These are phyloP conservation scores for Thera britannica DNA, from an alignment of 2,888 invertebrate species.

Conservation along the genomic window DNA sequence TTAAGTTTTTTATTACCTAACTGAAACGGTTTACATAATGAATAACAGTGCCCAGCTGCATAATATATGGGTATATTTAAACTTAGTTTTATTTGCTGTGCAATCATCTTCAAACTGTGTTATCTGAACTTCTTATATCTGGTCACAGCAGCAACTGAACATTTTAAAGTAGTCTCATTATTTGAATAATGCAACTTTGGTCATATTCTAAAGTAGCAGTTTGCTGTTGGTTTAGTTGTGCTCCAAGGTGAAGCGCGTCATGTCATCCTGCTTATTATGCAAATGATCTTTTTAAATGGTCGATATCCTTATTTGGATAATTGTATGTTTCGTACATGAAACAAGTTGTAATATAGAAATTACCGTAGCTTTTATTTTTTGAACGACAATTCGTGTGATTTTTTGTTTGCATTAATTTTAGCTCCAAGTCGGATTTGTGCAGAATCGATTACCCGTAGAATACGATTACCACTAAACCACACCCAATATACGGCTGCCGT, in stretches of 20 bases:
- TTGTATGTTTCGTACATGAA: constrained; percentile 29
- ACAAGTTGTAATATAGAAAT: constrained; percentile 26
- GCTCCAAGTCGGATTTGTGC: not conserved
- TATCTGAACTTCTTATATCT: not conserved
- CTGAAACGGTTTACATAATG: too few species aligned
- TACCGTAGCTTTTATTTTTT: not conserved
- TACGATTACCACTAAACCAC: constrained; percentile 17
- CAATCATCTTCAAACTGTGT: not conserved
- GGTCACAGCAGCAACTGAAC: not conserved
- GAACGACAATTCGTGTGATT: not conserved
- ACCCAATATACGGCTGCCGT: constrained; percentile 33
- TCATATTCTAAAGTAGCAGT: constrained; percentile 8
- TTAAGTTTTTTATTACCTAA: not conserved
- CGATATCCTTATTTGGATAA: constrained; percentile 49
- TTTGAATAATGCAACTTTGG: not conserved
- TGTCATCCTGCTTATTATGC: constrained; percentile 51
- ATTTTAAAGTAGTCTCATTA: not conserved
- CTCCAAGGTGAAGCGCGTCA: constrained; percentile 48
- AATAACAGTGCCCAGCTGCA: too few species aligned
- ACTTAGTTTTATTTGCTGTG: not conserved
- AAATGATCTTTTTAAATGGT: constrained; percentile 45
- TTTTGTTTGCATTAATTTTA: not conserved
- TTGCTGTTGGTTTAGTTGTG: constrained; percentile 37
- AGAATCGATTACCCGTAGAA: not conserved
- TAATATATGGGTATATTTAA: not conserved